Evolutionary conservation across 2,113 vertebrate genomes (phyloP), one percentile per base, ranked within the genome.

Genomic region (Lophius piscatorius): DNA sequence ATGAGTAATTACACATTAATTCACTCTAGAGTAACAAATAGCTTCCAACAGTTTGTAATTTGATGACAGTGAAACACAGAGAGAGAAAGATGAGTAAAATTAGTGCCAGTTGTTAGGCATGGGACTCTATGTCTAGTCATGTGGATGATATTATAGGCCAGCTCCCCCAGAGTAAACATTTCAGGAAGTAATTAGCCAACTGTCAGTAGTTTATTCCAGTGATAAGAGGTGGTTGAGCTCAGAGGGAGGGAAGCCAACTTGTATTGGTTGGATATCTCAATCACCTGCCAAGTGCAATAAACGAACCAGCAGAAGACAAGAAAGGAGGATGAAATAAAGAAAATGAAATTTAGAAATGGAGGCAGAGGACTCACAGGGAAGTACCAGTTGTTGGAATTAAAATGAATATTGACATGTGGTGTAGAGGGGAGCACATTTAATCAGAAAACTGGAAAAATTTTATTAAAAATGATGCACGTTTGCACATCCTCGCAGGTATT

Each of bases 181-280:
- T 12, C 63, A 68, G 65, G 70, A 70, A 70, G 77, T 68, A 83
- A 82, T 84, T 79, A 82, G 50, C 50, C 58, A 28, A 44, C 45
- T 47, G 17, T 58, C 63, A 63, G 65, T 21, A 24, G 8, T 74
- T 78, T 68, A 62, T 81, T 46, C 55, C 29, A n/a, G 55, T 54
- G 59, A 81, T 66, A 31, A 22, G 46, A 59, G 42, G 45, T 24
- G 11, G 21, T n/a, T 6, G 26, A 5, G 41, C 45, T 56, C 26
- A 20, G 41, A 24, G 38, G 35, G 48, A 41, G 33, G 63, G 23
- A 20, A 11, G 26, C 5, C 20, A 39, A 80, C 82, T 72, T 70
- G 58, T 57, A 23, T 58, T 57, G 69, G 74, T 78, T 81, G 33
- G 67, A 74, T 59, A 65, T 59, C 82, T 82, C 63, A 41, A 47